Percentiles rank a stretch among this genome's conserved stretches.
These are phyloP conservation scores for Zaprionus camerounensis DNA, from an alignment of 1,140 invertebrate species.

Conservation along the genomic window DNA sequence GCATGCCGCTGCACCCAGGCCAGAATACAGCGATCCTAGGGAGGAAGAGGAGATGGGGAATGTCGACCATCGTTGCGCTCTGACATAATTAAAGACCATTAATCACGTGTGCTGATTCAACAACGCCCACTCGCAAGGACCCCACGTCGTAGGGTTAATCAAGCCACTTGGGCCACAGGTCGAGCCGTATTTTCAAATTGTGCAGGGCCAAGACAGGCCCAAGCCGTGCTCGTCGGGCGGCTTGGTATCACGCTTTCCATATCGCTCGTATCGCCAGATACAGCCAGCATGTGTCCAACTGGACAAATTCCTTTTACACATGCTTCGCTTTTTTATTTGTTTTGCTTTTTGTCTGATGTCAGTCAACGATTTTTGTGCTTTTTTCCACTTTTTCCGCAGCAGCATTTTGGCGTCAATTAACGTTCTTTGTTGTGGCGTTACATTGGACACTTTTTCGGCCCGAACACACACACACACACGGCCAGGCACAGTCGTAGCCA, in stretches of 20 bases:
- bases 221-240: neutral
- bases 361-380: conserved; percentile 29
- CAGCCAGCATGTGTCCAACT: conserved; percentile 59
- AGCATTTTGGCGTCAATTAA: conserved; percentile 82
- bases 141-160: conserved; percentile 68
- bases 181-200: conserved; percentile 54
- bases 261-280: conserved; percentile 47
- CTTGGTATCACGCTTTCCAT: conserved; percentile 7
- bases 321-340: conserved; percentile 39
- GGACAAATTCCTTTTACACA: conserved; percentile 67
- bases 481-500: conserved; percentile 51
- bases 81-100: conserved; percentile 83
- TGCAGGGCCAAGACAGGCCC: conserved; percentile 46
- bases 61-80: conserved; percentile 42
- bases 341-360: conserved; percentile 23
- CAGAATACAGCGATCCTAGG: neutral
- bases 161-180: conserved; percentile 62
- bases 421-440: conserved; percentile 84
- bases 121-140: conserved; percentile 61
- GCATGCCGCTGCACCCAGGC: conserved; percentile 59
- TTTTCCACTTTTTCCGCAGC: conserved; percentile 41
- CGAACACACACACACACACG: conserved; percentile 31
- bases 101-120: conserved; percentile 83
- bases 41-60: neutral
- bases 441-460: conserved; percentile 77